Conservation (phyloP, 2,888 invertebrate genomes). For the Cabera pusaria region DNA sequence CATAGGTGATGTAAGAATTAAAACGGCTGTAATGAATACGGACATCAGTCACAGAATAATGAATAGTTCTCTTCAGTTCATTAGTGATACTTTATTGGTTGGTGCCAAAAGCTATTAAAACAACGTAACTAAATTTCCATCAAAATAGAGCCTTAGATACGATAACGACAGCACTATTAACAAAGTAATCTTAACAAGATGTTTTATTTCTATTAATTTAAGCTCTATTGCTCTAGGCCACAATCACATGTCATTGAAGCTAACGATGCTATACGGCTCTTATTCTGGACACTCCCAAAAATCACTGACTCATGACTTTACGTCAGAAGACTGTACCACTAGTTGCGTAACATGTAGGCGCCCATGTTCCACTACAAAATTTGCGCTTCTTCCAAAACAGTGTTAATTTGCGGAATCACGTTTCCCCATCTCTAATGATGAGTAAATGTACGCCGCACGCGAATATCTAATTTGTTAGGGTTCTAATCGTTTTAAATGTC, state of each 20-base stretch:
- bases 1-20: too few species aligned
- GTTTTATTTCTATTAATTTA: too few species aligned
- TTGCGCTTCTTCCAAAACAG: slow-evolving; percentile 32
- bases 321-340: slow-evolving; percentile 17
- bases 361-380: slow-evolving; percentile 34
- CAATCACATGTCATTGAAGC: not conserved
- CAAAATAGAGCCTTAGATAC: too few species aligned
- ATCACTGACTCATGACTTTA: slow-evolving; percentile 14
- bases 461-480: slow-evolving; percentile 34
- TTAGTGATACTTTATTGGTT: too few species aligned
- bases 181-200: too few species aligned
- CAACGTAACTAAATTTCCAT: too few species aligned
- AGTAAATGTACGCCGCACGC: slow-evolving; percentile 31
- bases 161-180: too few species aligned
- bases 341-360: slow-evolving; percentile 24
- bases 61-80: too few species aligned
- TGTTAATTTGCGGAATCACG: slow-evolving; percentile 40
- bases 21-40: too few species aligned
- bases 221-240: not conserved
- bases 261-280: slow-evolving; percentile 14
- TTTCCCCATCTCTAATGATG: slow-evolving; percentile 24
- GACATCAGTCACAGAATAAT: too few species aligned
- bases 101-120: too few species aligned
- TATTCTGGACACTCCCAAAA: slow-evolving; percentile 16
- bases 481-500: slow-evolving; percentile 26